Evolutionary conservation across 2,888 invertebrate species (phyloP).

Genomic region (Euzophera pinguis): DNA sequence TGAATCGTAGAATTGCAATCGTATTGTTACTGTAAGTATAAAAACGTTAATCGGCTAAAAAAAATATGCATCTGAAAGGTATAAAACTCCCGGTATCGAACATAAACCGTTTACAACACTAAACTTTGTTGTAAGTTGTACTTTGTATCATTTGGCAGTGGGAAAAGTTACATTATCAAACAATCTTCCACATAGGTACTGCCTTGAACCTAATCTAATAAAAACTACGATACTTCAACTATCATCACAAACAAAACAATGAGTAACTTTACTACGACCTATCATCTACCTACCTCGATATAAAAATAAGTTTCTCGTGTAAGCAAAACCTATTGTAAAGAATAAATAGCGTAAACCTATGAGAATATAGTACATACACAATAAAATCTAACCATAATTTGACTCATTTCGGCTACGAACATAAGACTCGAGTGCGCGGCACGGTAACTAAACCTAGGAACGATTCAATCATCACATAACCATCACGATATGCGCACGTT

Average conservation of each 20-base stretch:
- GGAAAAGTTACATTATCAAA: constrained; percentile 38
- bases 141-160: constrained; percentile 70
- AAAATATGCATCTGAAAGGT: constrained; percentile 28
- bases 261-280: constrained; percentile 30
- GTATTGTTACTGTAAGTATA: background rate
- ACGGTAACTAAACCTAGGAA: constrained; percentile 63
- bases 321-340: constrained; percentile 47
- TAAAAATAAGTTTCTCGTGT: constrained; percentile 41
- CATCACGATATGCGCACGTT: constrained; percentile 71
- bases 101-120: constrained; percentile 38
- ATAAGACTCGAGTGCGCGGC: constrained; percentile 64
- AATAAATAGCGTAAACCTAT: constrained; percentile 64
- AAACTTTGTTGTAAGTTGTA: constrained; percentile 57
- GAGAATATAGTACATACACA: constrained; percentile 37
- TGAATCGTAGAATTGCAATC: constrained; percentile 12
- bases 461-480: constrained; percentile 61
- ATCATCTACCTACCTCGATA: constrained; percentile 37
- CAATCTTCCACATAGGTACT: constrained; percentile 27
- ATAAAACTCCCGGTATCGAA: constrained; percentile 35
- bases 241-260: constrained; percentile 32
- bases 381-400: constrained; percentile 44
- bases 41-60: constrained; percentile 7
- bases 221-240: constrained; percentile 46
- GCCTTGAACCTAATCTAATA: constrained; percentile 35
- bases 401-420: constrained; percentile 55